Evolutionary conservation across 2,888 invertebrate species (phyloP), one percentile per base, ranked within the genome.

Genomic region (Erannis defoliaria): DNA sequence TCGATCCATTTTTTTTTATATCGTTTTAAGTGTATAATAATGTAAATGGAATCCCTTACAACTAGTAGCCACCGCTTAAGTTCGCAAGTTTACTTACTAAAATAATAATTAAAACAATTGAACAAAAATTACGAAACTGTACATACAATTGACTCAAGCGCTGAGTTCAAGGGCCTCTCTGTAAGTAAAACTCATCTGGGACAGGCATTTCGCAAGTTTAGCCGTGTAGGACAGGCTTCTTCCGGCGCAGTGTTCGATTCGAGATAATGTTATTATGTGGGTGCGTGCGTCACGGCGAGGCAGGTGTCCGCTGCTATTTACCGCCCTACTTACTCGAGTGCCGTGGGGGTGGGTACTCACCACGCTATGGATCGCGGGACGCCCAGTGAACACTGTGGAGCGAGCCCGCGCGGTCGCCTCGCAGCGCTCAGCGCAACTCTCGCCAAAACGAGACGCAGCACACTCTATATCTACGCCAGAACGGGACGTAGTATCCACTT

Each of bases 251-350:
- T 49, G 48, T 61, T 56, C 55, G 57, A 49, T 57, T 51, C 5
- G 48, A 55, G 64, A 65, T 68, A 63, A 69, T 68, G 67, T 73
- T 72, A 62, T 67, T 67, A 80, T 75, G 72, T 73, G 65, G 71
- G 74, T 81, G 78, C 81, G 84, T 82, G 78, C 81, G 81, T 81
- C 81, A 80, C 73, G 70, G 76, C 74, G 66, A 77, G 77, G 78
- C 88, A 88, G 89, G 90, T 90, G 90, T 88, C 87, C 86, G 79
- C 72, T 72, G 82, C 82, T 89, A 85, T 89, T 90, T 91, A 89
- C 86, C 89, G 85, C 81, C 86, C 86, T 86, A 87, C 82, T 88
- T 91, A 83, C 85, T 88, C 82, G 77, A 78, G 78, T 77, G 75
- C 76, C 80, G 81, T 83, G 84, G 86, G 86, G 83, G 85, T 77